Base-by-base conservation (phyloP, 1,140 invertebrate genomes). In the Aricia agestis region DNA sequence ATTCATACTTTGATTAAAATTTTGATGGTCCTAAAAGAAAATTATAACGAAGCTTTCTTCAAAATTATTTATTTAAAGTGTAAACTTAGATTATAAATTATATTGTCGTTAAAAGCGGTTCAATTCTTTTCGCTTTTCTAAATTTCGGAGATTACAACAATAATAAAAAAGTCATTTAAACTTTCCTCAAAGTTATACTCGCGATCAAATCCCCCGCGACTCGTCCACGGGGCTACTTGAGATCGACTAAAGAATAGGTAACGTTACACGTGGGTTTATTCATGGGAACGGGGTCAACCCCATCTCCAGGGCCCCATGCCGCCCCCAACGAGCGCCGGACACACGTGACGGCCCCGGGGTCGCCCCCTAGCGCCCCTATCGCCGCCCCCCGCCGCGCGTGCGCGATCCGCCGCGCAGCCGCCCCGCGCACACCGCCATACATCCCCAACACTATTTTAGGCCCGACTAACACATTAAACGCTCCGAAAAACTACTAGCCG, bases 371-470 rank as follows among this genome's bases (percentile, higher is more conserved):
- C 1, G 7, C 45, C 11, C 45, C 45, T 52, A 6, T 6, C 36
- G 59, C 18, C 19, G 6, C 59, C 52, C 57, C 17, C 59, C 52
- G 42, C n/a, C 74, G 77, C 81, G 79, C 82, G 73, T 74, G 81
- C 80, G 76, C 72, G 19, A 6, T 11, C 66, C 66, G 32, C 68
- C 77, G 87, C 87, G 85, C 86, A 87, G 7, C 75, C 69, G 59
- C 72, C 59, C 76, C 76, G 84, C 87, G 84, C 87, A 88, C 65
- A 63, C 74, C 81, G 72, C 79, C 80, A 80, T 78, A 75, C 76
- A 77, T 72, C 66, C 70, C 70, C 68, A 65, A 74, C 68, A 77
- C 76, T 88, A 88, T 90, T 90, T 89, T 86, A 78, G 52, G 76
- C 66, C 72, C 75, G 74, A 81, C 71, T 69, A 72, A 82, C 75